Evolutionary conservation across 2,113 vertebrate species (phyloP).

Genomic region (Mobula hypostoma): DNA sequence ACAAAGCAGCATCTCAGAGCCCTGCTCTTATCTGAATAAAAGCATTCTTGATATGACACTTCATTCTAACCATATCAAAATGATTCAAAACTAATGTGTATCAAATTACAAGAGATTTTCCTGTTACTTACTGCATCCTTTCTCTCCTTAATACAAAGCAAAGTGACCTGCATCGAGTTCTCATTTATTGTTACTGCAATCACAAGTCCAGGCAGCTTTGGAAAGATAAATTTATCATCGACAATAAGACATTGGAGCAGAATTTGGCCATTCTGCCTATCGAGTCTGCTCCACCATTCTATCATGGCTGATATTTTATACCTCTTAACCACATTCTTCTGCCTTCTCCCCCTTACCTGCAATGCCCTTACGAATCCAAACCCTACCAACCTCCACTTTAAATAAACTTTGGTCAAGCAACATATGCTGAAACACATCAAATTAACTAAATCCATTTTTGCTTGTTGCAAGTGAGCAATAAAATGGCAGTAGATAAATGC

Average conservation of each 20-base stretch:
- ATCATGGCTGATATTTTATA: too few relatives aligned
- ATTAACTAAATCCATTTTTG: background rate
- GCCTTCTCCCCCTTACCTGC: too few relatives aligned
- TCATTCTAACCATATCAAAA: background rate
- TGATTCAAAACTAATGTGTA: background rate
- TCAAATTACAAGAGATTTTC: background rate
- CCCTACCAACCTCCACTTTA: too few relatives aligned
- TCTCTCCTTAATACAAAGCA: background rate
- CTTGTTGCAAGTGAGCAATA: background rate
- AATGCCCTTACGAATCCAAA: too few relatives aligned
- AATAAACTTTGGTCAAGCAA: background rate
- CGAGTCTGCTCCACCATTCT: too few relatives aligned
- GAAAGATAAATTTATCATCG: background rate
- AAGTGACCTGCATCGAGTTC: background rate
- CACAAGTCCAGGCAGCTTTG: background rate
- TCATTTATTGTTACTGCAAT: background rate
- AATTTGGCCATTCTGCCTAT: too few relatives aligned
- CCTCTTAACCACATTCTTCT: too few relatives aligned
- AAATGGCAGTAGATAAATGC: background rate
- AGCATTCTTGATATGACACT: background rate
- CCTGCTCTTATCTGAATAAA: background rate
- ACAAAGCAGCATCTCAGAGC: background rate
- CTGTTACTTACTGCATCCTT: background rate
- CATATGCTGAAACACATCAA: background rate
- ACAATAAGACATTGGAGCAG: too few relatives aligned